phyloP scores from a whole-genome alignment of 2,888 invertebrate genomes.

The Sceliomorpha sp. region DNA sequence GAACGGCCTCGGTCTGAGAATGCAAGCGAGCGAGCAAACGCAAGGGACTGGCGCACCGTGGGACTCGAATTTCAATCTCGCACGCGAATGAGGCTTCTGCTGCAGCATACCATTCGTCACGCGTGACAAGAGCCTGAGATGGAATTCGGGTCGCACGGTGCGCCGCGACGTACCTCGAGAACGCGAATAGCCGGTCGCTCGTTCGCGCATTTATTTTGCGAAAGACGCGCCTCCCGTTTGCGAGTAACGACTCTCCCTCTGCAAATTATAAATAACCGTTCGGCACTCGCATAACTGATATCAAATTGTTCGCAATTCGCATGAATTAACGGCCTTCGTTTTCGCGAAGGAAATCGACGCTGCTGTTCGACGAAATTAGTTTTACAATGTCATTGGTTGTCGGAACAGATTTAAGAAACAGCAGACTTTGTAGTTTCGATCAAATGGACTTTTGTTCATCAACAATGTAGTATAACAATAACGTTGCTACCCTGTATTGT shows the following conservation, averaged over 20 bases:
- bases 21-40: constrained; percentile 60
- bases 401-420: too few species aligned
- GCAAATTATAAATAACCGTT: too few species aligned
- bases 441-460: too few species aligned
- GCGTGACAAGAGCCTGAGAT: constrained; percentile 60
- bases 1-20: constrained; percentile 71
- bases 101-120: constrained; percentile 56
- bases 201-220: constrained; percentile 26
- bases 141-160: constrained; percentile 74
- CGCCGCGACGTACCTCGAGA: constrained; percentile 34
- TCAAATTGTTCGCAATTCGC: not conserved
- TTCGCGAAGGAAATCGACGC: not conserved
- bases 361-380: not conserved
- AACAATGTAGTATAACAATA: too few species aligned
- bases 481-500: too few species aligned
- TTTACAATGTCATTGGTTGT: not conserved
- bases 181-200: constrained; percentile 15
- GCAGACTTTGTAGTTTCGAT: too few species aligned
- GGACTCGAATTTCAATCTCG: constrained; percentile 70
- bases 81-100: constrained; percentile 65
- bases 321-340: not conserved
- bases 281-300: too few species aligned
- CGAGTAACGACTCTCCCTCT: not conserved
- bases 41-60: constrained; percentile 61
- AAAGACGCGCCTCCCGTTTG: constrained; percentile 12